Base-by-base conservation (phyloP, 2,113 vertebrate species). In the Xenopus laevis region DNA sequence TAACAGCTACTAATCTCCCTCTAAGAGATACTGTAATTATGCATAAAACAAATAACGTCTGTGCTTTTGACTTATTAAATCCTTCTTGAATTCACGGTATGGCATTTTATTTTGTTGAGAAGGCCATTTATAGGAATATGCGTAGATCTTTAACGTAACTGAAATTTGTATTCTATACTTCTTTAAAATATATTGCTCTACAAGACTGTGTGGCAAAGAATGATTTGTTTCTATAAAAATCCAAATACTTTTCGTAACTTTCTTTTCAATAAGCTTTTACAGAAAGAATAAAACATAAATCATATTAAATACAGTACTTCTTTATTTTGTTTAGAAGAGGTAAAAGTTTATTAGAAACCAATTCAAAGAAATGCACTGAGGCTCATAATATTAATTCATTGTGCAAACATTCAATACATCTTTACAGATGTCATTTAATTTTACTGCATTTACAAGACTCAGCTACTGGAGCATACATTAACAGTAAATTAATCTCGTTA, bases 331-430 rank as follows among this genome's bases (percentile, higher is more conserved):
- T 73, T 58, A 66, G 63, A 21, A 73, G 62, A 66, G 57, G 63
- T 73, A 73, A 73, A 73, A 59, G 52, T 73, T 73, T 73, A 73
- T 73, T 66, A 73, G 71, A 73, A 73, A 73, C 71, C 71, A 66
- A 73, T 73, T 73, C 71, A 66, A 23, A 65, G 71, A 20, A 46
- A 46, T 66, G 63, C 55, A 53, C 40, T 16, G 20, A 65, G 52
- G 63, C 65, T 66, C 71, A 46, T 73, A 66, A 65, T 73, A 73
- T 66, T 66, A 66, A 66, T 73, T 57, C 63, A 65, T 73, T 73
- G 65, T 64, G 58, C 50, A 59, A 66, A 72, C 65, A 73, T 73
- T 65, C 71, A 73, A 73, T 73, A 73, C 62, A 59, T 73, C 71
- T 73, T 66, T 66, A 66, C 57, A 53, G 71, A 65, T 73, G 63